Percentiles rank a stretch among this genome's conserved stretches.
Conservation (phyloP, 2,888 invertebrate genomes). For the Dynastes grantii region DNA sequence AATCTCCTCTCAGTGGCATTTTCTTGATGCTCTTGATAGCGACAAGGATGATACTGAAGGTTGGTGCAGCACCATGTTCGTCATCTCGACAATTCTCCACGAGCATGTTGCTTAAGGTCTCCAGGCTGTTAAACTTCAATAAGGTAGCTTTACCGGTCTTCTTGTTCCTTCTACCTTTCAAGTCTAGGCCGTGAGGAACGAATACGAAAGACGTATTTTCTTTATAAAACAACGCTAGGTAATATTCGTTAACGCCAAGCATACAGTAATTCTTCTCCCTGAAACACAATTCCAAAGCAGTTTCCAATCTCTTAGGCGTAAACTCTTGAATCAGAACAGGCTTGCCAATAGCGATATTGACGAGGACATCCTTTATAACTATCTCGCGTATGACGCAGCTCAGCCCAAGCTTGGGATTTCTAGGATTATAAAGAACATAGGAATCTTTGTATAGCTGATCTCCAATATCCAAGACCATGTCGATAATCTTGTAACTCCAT, state of each 20-base stretch:
- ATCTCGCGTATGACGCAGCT: constrained; percentile 72
- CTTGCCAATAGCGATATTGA: constrained; percentile 63
- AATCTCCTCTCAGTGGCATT: constrained; percentile 21
- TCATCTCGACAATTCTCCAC: constrained; percentile 61
- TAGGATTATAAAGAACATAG: constrained; percentile 73
- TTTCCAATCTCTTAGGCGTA: constrained; percentile 57
- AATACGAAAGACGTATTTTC: constrained; percentile 75
- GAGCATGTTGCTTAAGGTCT: constrained; percentile 62
- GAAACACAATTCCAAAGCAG: constrained; percentile 74
- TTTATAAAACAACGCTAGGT: constrained; percentile 74
- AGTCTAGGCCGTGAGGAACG: constrained; percentile 75
- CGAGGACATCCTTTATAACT: constrained; percentile 71
- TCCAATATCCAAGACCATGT: constrained; percentile 74
- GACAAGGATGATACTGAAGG: constrained; percentile 58
- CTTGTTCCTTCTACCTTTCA: constrained; percentile 67
- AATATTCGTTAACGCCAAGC: constrained; percentile 72
- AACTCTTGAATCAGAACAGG: constrained; percentile 63
- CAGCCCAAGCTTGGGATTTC: constrained; percentile 67
- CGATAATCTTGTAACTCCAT: constrained; percentile 74
- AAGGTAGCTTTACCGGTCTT: constrained; percentile 56
- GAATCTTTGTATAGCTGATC: constrained; percentile 77
- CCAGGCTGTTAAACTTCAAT: constrained; percentile 58
- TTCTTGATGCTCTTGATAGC: constrained; percentile 56
- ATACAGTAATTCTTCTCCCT: constrained; percentile 74
- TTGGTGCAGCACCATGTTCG: constrained; percentile 23